These are phyloP conservation scores for Pluvialis apricaria DNA, from an alignment of 2,113 vertebrate genomes.

Conservation along the genomic window DNA sequence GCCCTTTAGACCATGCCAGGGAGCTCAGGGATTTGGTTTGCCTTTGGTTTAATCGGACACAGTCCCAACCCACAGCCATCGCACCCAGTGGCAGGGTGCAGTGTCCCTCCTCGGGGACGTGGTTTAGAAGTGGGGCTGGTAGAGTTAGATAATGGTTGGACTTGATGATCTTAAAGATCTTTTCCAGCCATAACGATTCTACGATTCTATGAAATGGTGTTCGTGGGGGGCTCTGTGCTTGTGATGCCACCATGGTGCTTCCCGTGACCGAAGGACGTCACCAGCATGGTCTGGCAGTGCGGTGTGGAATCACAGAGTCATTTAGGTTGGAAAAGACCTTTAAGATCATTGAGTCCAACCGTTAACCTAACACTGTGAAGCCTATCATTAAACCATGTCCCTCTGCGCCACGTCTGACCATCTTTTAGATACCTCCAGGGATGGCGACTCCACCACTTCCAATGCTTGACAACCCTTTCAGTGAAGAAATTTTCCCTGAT, in stretches of 20 bases:
- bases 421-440: background rate
- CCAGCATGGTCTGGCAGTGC: fast-evolving
- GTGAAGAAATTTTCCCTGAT: background rate
- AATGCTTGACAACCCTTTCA: background rate
- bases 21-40: background rate
- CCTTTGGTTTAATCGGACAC: background rate
- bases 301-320: background rate
- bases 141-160: too few relatives aligned
- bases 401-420: background rate
- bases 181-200: too few relatives aligned
- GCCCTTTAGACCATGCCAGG: background rate
- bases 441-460: background rate
- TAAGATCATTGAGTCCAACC: background rate
- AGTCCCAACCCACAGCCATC: background rate
- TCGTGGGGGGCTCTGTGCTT: background rate
- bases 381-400: background rate
- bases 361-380: background rate
- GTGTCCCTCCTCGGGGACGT: too few relatives aligned
- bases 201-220: too few relatives aligned
- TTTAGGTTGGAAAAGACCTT: background rate
- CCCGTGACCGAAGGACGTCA: fast-evolving
- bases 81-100: too few relatives aligned
- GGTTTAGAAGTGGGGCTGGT: too few relatives aligned
- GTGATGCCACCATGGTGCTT: background rate
- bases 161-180: too few relatives aligned